Evolutionary conservation across 2,888 invertebrate genomes (phyloP), one percentile per base, ranked within the genome.

Genomic region (Cephus nigrinus): DNA sequence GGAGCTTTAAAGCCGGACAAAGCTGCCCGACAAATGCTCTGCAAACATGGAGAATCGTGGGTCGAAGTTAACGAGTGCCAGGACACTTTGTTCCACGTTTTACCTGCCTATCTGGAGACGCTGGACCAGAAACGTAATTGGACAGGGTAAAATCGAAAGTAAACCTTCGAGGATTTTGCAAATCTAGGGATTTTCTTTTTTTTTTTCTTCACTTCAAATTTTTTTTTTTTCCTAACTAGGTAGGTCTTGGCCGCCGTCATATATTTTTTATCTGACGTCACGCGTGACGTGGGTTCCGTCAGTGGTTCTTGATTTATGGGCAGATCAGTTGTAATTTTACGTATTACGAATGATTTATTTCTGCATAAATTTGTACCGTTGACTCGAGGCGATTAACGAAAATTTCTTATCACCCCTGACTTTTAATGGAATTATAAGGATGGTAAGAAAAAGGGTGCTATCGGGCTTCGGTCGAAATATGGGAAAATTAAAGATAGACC

Each of bases 1-100:
- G 55, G 79, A 76, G 82, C 75, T 82, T 83, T 79, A 80, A 79
- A 82, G 80, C 80, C 78, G 40, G 79, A 55, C 74, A 76, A 80
- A 81, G 78, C 78, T 79, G 79, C 73, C 69, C 76, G 81, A 79
- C 79, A 80, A 82, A 80, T 75, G 77, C 36, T 80, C 76, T 73
- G 75, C 75, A 79, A 84, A 80, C 79, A 80, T 76, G 75, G 77
- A 15, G 55, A 75, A 74, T 30, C 68, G 30, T 23, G 75, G 36
- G 31, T 75, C 32, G 55, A 40, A n/a, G 36, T 34, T 34, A 40
- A 55, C 55, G 31, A 36, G 34, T 75, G 5, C 55, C 23, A 9
- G 55, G 55, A 55, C 55, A 55, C 55, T 55, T 55, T 55, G 55
- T 55, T 55, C 55, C 55, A 9, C 55, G 71, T 31, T 32, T 23